Base-by-base conservation (phyloP, 2,797 vertebrate genomes). In the Hypotaenidia okinawae region DNA sequence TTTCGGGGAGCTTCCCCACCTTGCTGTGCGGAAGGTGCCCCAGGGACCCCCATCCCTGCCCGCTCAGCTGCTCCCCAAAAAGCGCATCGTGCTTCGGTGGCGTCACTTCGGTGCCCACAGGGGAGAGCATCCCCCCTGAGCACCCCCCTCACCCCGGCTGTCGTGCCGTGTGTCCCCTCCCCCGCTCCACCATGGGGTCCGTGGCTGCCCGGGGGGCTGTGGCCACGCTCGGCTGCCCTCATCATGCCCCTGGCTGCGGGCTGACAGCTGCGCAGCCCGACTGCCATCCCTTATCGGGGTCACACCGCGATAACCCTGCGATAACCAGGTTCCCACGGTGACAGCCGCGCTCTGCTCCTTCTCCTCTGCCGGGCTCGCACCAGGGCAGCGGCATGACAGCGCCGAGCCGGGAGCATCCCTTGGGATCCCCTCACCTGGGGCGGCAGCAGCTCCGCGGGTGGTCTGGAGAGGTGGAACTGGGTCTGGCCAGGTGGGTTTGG, bases 71-170 rank as follows among this genome's bases (percentile, higher is more conserved):
- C n/a, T 30, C 41, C 16, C 28, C 32, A 1, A 13, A 6, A 7
- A 54, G 5, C 2, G 0, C 4, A 0, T 3, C 8, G 6, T 19
- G 37, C 57, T 70, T 30, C 1, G 2, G 30, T 16, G 1, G 12
- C 3, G 2, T 64, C 27, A 0, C 17, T n/a, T 32, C 30, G 5
- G 6, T 58, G 77, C 23, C 43, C 25, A 0, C 2, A 0, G 3
- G 12, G 14, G 18, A 61, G 22, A 66, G 30, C 55, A 21, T 37
- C 4, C 11, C 33, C 33, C 9, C 6, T 3, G 1, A 7, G 4
- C 25, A 3, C 7, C 3, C n/a, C 23, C 49, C 49, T 51, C 49
- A 11, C 49, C 24, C 13, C 24, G 49, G 47, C 47, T 49, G 47
- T 23, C 37, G 37, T 37, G 37, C 37, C 37, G 37, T 10, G 37